Evolutionary conservation across 1,140 invertebrate genomes (phyloP).

Genomic region (Calephelis virginiensis): DNA sequence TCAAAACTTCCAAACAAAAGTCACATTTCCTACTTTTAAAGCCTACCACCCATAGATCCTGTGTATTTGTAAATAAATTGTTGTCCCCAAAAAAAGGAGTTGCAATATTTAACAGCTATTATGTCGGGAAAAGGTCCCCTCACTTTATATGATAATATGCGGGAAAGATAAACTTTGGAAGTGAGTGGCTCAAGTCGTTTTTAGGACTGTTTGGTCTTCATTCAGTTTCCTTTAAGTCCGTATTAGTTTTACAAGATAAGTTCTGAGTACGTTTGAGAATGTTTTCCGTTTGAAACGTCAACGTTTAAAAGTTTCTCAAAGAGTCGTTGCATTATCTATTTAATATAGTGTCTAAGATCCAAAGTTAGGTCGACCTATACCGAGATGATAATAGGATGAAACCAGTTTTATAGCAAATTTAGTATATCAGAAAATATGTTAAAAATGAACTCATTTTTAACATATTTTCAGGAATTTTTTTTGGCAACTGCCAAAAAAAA

Average conservation of each 20-base stretch:
- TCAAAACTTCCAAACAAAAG: constrained; percentile 9
- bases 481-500: no score
- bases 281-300: background rate
- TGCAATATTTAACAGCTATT: constrained; percentile 17
- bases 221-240: constrained; percentile 12
- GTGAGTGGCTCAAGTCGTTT: constrained; percentile 16
- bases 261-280: constrained; percentile 7
- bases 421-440: no score
- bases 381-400: no score
- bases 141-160: constrained; percentile 15
- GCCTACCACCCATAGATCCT: constrained; percentile 10
- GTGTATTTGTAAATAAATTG: constrained; percentile 13
- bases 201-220: constrained; percentile 18
- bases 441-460: no score
- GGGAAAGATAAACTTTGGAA: constrained; percentile 14
- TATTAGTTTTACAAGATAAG: constrained; percentile 16
- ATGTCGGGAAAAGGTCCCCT: constrained; percentile 13
- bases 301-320: constrained; percentile 5
- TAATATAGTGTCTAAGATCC: no score
- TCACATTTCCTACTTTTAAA: constrained; percentile 6
- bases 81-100: constrained; percentile 10
- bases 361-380: no score
- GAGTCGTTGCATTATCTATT: no score
- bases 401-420: no score
- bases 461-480: no score